phyloP scores from a whole-genome alignment of 2,113 vertebrate genomes.

The Henicopernis longicauda region DNA sequence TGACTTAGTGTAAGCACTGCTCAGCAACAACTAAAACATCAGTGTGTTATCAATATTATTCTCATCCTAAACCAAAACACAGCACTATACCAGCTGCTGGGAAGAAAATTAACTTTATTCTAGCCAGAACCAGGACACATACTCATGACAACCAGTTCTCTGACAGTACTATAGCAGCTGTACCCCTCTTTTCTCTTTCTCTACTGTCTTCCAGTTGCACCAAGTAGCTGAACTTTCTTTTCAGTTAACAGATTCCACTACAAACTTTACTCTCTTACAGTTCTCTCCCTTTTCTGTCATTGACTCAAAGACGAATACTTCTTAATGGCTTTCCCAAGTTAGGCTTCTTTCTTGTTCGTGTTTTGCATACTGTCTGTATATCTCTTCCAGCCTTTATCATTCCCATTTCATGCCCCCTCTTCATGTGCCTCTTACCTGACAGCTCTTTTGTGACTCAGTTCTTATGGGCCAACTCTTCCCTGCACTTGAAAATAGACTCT shows the following conservation, averaged over 20 bases:
- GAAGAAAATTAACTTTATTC: no score
- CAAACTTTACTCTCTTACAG: background rate
- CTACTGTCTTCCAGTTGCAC: background rate
- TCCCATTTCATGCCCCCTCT: background rate
- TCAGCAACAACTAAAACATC: no score
- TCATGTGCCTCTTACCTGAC: background rate
- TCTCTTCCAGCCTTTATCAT: background rate
- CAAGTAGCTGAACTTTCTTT: background rate
- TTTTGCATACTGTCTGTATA: background rate
- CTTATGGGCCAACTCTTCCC: background rate
- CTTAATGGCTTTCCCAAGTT: background rate
- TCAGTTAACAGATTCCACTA: background rate
- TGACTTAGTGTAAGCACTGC: no score
- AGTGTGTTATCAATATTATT: no score
- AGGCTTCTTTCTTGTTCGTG: background rate
- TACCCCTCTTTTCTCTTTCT: background rate
- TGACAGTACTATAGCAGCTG: background rate
- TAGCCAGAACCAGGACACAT: no score
- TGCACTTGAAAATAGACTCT: background rate
- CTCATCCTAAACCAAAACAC: no score
- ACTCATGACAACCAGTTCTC: background rate
- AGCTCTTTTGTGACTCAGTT: background rate
- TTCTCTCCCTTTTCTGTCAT: background rate
- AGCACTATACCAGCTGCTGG: no score
- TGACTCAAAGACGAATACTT: background rate